Evolutionary conservation across 2,888 invertebrate genomes (phyloP), one percentile per base, ranked within the genome.

Genomic region (Hofmannophila pseudospretella): DNA sequence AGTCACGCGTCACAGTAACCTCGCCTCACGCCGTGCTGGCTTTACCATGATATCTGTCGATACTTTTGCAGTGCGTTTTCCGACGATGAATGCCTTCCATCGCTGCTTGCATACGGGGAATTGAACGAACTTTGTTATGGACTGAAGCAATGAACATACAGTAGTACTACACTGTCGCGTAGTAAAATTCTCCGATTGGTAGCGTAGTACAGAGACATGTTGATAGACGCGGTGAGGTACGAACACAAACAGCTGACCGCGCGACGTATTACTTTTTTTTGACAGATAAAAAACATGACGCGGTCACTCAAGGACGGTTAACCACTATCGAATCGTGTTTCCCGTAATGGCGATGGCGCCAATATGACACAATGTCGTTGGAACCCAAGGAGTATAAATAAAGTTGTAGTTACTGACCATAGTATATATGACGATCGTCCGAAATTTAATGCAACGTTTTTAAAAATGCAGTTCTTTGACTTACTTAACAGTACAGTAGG

Each of bases 1-100:
- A 86, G 85, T 85, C 84, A 86, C 86, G 85, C 86, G 86, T 86
- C 86, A 84, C 79, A 75, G 74, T 84, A 85, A 85, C 86, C 85
- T 85, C 85, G 84, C 68, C 78, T 78, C 79, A 74, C 78, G 79
- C 75, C 70, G 78, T 81, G 75, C 76, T 79, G 74, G 61, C 49
- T 70, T 57, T 77, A 78, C 75, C 56, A 63, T 57, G 68, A 54
- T 67, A 61, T 62, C 60, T 49, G 46, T 58, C 65, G 54, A 60
- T 64, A 62, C 48, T 54, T 56, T 58, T 49, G 55, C 50, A 54
- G 51, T 50, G 47, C 42, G 37, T 47, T 52, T 42, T 42, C 44
- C 35, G 38, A 32, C 47, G 39, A 36, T 40, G 41, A 40, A 35
- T 29, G 49, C 44, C 42, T 50, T 75, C 57, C 79, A 77, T 74